Base-by-base conservation (phyloP, 2,888 invertebrate genomes). In the Machimus rusticus region DNA sequence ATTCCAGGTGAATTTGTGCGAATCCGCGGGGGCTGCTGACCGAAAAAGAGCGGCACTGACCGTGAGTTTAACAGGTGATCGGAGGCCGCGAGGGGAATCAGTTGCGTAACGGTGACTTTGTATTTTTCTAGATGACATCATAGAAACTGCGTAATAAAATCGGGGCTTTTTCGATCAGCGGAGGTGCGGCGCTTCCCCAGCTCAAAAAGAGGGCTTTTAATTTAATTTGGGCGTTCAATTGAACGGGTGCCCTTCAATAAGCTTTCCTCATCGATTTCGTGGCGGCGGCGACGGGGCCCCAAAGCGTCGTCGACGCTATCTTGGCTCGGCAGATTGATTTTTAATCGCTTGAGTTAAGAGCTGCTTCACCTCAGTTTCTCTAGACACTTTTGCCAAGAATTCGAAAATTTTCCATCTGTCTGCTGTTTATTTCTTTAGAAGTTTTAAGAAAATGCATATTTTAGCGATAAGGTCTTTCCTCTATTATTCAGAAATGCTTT, bases 61-160 rank as follows among this genome's bases (percentile, higher is more conserved):
- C 39, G 31, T 37, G 76, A 76, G 76, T 14, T 76, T 76, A 76
- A 76, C 34, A 76, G 76, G 66, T 66, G 66, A 66, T 23, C 23
- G n/a, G 76, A n/a, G 37, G 76, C 76, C 43, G 78, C 6, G 77
- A 81, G 55, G 55, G 55, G 43, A 55, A 31, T 81, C 81, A 19
- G 39, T 81, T 81, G 51, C 81, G 34, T 51, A 81, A 81, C 43
- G 23, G 23, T 81, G 81, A 81, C 81, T 51, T 31, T 28, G 28
- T 14, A 6, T 6, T 81, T 81, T 81, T 31, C 51, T 28, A 1
- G 2, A 51, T 81, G 55, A 55, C 81, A 51, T 76, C 76, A 76
- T 12, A 0, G n/a, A 31, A 76, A 34, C 39, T 76, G 39, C 37
- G 34, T 76, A 34, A 76, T 37, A 76, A 46, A 46, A 46, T 76